Conservation (phyloP, 1,140 invertebrate species). For the Triops cancriformis region DNA sequence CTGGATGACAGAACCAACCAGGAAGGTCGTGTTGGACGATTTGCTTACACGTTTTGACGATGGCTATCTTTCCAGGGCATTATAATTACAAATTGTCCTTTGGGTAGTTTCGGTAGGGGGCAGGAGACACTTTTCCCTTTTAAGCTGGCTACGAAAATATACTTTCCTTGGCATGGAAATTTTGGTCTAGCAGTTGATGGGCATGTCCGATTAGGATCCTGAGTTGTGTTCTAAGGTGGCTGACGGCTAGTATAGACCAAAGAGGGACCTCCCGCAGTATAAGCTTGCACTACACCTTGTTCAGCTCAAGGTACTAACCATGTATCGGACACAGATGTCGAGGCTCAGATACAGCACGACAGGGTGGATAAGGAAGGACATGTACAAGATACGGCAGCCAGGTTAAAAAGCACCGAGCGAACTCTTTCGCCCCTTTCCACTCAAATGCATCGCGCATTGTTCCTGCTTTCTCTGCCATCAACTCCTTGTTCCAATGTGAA, state of each 20-base stretch:
- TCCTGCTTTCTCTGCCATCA: background rate
- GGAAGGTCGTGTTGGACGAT: background rate
- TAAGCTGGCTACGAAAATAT: background rate
- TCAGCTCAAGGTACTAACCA: background rate
- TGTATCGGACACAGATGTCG: background rate
- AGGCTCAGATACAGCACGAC: background rate
- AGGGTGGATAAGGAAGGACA: slow-evolving; percentile 1
- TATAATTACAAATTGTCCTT: slow-evolving; percentile 7
- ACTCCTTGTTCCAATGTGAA: background rate
- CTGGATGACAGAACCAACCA: background rate
- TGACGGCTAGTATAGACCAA: background rate
- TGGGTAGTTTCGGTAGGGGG: background rate
- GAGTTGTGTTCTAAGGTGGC: slow-evolving; percentile 8
- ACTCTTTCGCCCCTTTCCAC: slow-evolving; percentile 1
- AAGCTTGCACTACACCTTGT: slow-evolving; percentile 10
- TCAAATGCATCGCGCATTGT: background rate
- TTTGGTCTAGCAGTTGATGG: background rate
- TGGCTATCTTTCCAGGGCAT: background rate
- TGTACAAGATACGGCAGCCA: slow-evolving; percentile 1
- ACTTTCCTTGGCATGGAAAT: background rate
- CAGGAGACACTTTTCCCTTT: background rate
- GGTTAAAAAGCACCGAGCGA: background rate
- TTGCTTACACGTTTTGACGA: slow-evolving; percentile 10
- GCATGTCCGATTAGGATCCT: slow-evolving; percentile 5
- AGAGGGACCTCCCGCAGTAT: slow-evolving; percentile 1